Base-by-base conservation (phyloP, 2,888 invertebrate genomes). In the Drosophila hamatofila region DNA sequence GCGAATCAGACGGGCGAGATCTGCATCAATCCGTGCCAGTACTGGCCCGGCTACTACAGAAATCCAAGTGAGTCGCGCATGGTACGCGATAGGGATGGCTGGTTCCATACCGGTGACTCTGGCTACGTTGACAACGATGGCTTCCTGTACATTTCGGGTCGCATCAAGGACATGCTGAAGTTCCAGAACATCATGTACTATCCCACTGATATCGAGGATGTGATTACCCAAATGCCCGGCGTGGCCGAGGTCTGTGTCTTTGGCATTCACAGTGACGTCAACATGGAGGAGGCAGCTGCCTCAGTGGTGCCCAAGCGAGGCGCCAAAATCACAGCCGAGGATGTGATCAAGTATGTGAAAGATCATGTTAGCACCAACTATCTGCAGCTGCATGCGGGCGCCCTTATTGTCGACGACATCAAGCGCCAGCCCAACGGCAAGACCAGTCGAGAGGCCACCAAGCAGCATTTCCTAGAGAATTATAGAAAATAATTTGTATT, bases 111-210 rank as follows among this genome's bases (percentile, higher is more conserved):
- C 6, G 92, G 92, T 6, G 92, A 92, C 66, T 37, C 91, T 14
- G 92, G 92, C 7, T 83, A 86, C 46, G 83, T 92, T 37, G 91
- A 92, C 59, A 70, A 83, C 2, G 86, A 88, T 5, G 91, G 90
- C 8, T 76, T 76, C 70, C 46, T 91, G 4, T 88, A 67, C 67
- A 59, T 91, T 2, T 72, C 75, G 1, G 92, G 82, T 46, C 83
- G 92, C 2, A 89, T 82, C 12, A 92, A 91, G 67, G 92, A 92
- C 30, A 84, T 91, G 72, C 49, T 91, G 2, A 91, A 90, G 74
- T 89, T 82, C 48, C 76, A 83, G 21, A 75, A 77, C 62, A 80
- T 81, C 25, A 83, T 86, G 46, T 86, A 81, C 54, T 91, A 79
- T 49, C 91, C 91, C 23, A 75, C 69, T 7, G 90, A 91, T 55